Evolutionary conservation across 2,797 vertebrate species (phyloP).

Genomic region (Eremophila alpestris): DNA sequence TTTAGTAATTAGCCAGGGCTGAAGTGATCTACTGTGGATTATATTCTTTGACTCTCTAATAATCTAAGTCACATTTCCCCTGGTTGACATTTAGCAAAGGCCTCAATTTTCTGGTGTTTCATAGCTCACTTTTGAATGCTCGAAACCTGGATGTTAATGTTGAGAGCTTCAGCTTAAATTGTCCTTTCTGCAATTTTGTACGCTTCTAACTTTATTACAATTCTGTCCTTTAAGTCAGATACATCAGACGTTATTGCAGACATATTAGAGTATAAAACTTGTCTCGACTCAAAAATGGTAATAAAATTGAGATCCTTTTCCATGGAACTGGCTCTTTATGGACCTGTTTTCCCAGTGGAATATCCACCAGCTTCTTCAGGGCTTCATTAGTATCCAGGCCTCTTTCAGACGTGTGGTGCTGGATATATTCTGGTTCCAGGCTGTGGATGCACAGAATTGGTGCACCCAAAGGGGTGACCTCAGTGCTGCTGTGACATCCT

Average conservation of each 20-base stretch:
- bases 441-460: background rate
- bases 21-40: slow-evolving; percentile 60
- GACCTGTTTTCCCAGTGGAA: background rate
- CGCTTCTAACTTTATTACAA: slow-evolving; percentile 23
- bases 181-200: slow-evolving; percentile 44
- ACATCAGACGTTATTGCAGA: slow-evolving; percentile 23
- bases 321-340: background rate
- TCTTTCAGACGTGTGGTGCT: accelerated
- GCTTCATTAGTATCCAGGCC: background rate
- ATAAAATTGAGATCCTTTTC: slow-evolving; percentile 17
- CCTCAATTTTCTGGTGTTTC: slow-evolving; percentile 54
- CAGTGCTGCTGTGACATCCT: background rate
- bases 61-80: slow-evolving; percentile 59
- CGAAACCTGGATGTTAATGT: slow-evolving; percentile 38
- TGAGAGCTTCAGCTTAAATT: slow-evolving; percentile 35
- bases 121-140: slow-evolving; percentile 45
- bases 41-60: slow-evolving; percentile 63
- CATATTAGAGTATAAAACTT: slow-evolving; percentile 36
- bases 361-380: background rate
- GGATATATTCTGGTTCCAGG: background rate
- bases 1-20: slow-evolving; percentile 62
- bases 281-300: background rate
- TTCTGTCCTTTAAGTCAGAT: slow-evolving; percentile 54
- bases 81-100: slow-evolving; percentile 61
- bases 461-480: background rate